Evolutionary conservation across 2,888 invertebrate genomes (phyloP).

Genomic region (Tiliacea citrago): DNA sequence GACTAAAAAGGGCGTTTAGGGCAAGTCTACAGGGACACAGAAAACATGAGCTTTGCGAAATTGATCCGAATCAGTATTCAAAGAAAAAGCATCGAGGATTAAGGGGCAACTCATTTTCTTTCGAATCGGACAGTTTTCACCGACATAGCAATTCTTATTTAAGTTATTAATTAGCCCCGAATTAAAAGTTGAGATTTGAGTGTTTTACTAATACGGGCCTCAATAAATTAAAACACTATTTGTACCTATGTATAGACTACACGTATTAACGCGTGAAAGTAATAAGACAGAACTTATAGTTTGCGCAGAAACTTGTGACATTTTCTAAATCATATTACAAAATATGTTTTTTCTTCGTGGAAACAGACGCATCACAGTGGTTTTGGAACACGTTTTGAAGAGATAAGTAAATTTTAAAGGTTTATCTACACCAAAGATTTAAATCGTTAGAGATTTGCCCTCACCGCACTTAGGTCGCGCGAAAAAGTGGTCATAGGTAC

Average conservation of each 20-base stretch:
- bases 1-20: too few relatives aligned
- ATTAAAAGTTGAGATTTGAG: neutral
- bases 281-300: slow-evolving; percentile 46
- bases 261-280: slow-evolving; percentile 54
- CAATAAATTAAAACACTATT: slow-evolving; percentile 83
- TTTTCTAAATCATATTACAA: slow-evolving; percentile 42
- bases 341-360: slow-evolving; percentile 42
- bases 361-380: slow-evolving; percentile 49
- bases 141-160: neutral
- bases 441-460: too few relatives aligned
- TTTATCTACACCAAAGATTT: neutral
- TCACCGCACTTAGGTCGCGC: too few relatives aligned
- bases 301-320: slow-evolving; percentile 47
- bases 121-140: neutral
- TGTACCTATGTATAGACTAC: slow-evolving; percentile 80
- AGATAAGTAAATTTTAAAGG: neutral
- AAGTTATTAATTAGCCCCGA: neutral
- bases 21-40: neutral
- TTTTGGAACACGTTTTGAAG: neutral
- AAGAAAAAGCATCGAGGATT: neutral
- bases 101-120: neutral
- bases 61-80: neutral
- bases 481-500: too few relatives aligned
- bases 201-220: slow-evolving; percentile 29
- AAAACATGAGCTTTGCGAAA: neutral